A percentile compares a stretch with the other conserved stretches of the same genome.
These are phyloP conservation scores for Torymus auratus DNA, from an alignment of 2,888 invertebrate species.

Conservation along the genomic window DNA sequence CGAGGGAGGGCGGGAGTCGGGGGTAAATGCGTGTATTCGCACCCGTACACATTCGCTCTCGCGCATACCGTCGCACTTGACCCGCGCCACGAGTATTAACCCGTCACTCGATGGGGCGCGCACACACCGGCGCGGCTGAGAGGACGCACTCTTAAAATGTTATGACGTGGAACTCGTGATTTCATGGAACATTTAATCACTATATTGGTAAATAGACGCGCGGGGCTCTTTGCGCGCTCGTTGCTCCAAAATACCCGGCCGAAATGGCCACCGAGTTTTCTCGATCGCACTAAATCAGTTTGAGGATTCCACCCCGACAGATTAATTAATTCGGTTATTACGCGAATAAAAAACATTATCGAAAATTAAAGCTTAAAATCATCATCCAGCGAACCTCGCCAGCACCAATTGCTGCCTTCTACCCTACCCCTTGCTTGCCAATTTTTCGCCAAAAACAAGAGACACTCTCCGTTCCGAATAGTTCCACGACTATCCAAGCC, in stretches of 20 bases:
- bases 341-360: too few relatives aligned
- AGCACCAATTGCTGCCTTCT: too few relatives aligned
- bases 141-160: conserved; percentile 73
- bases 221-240: conserved; percentile 60
- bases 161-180: conserved; percentile 76
- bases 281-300: conserved; percentile 21
- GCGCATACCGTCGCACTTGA: conserved; percentile 64
- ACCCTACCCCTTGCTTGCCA: too few relatives aligned
- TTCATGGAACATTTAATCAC: conserved; percentile 76
- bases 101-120: conserved; percentile 57
- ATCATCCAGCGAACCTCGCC: too few relatives aligned
- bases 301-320: too few relatives aligned
- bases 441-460: too few relatives aligned
- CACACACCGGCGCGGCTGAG: not conserved
- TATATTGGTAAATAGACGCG: conserved; percentile 72
- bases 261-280: not conserved
- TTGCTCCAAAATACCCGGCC: not conserved
- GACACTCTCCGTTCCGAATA: too few relatives aligned
- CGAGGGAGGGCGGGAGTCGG: not conserved
- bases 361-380: too few relatives aligned
- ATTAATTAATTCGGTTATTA: too few relatives aligned
- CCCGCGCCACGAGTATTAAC: conserved; percentile 65
- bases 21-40: conserved; percentile 60
- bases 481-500: too few relatives aligned
- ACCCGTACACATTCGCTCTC: conserved; percentile 53